Evolutionary conservation across 2,888 invertebrate genomes (phyloP).

Genomic region (Ophonus ardosiacus): DNA sequence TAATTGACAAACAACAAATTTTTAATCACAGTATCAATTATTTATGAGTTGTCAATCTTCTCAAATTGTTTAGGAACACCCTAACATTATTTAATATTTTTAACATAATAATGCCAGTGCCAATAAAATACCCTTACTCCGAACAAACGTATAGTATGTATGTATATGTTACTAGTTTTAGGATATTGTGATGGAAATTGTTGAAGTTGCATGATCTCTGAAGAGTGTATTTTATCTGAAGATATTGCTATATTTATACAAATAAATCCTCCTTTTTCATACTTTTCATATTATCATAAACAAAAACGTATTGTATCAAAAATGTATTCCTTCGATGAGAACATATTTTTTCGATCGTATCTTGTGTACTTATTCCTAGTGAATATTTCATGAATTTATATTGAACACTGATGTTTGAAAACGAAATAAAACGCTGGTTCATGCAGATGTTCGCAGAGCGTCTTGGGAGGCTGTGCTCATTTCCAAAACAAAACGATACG

Average conservation of each 20-base stretch:
- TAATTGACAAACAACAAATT: too few species aligned
- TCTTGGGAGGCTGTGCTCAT: slow-evolving; percentile 15
- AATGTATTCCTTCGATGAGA: neutral
- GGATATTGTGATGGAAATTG: too few species aligned
- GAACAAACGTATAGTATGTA: too few species aligned
- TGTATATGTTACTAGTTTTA: too few species aligned
- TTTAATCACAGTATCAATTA: too few species aligned
- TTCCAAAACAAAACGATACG: neutral
- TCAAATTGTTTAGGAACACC: too few species aligned
- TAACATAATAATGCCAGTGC: too few species aligned
- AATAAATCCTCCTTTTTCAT: neutral
- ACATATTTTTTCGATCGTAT: slow-evolving; percentile 1
- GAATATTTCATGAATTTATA: slow-evolving; percentile 42
- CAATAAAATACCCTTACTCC: too few species aligned
- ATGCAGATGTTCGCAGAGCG: slow-evolving; percentile 33
- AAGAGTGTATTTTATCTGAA: too few species aligned
- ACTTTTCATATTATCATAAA: neutral
- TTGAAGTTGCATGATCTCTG: too few species aligned
- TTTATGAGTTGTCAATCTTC: too few species aligned
- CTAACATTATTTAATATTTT: too few species aligned
- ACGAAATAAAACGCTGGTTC: slow-evolving; percentile 8
- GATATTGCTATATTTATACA: neutral
- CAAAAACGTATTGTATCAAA: neutral
- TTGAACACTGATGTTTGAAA: slow-evolving; percentile 30
- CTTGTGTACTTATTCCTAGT: slow-evolving; percentile 11